A percentile compares a stretch with the other conserved stretches of the same genome.
Conservation (phyloP, 53 echinoderm and acorn worm genomes). For the Patiria pectinifera region DNA sequence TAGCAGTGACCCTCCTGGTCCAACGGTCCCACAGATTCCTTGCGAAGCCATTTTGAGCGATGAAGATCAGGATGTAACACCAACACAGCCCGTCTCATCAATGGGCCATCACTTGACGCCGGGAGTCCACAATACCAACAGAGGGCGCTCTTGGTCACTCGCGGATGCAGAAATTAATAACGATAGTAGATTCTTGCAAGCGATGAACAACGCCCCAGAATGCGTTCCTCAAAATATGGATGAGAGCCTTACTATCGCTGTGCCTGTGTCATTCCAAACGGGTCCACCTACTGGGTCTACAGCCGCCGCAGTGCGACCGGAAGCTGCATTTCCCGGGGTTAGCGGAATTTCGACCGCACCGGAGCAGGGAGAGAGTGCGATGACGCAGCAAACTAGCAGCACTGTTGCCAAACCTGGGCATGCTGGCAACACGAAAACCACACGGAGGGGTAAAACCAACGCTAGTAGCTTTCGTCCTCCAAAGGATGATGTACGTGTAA, state of each 20-base stretch:
- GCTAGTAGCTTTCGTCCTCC: constrained; percentile 4
- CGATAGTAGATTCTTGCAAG: neutral
- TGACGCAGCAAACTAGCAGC: constrained; percentile 2
- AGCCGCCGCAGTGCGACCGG: neutral
- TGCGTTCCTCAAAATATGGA: neutral
- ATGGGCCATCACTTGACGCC: neutral
- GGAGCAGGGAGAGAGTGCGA: neutral
- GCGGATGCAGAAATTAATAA: constrained; percentile 1
- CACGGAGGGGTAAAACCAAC: neutral
- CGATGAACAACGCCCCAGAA: neutral
- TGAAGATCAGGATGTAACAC: neutral
- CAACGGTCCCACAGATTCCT: neutral
- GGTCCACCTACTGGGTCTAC: neutral
- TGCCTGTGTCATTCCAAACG: constrained; percentile 19
- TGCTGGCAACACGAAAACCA: neutral
- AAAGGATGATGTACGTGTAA: constrained; percentile 84
- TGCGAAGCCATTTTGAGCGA: neutral
- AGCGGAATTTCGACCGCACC: constrained; percentile 27
- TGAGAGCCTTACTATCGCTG: constrained; percentile 17
- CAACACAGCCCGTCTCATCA: neutral
- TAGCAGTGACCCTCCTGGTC: neutral
- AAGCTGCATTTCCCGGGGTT: constrained; percentile 24
- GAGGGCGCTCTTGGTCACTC: constrained; percentile 49
- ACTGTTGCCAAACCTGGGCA: neutral
- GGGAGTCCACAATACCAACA: constrained; percentile 8